Conservation (phyloP, 2,797 vertebrate genomes). For the Gymnocypris eckloni region DNA sequence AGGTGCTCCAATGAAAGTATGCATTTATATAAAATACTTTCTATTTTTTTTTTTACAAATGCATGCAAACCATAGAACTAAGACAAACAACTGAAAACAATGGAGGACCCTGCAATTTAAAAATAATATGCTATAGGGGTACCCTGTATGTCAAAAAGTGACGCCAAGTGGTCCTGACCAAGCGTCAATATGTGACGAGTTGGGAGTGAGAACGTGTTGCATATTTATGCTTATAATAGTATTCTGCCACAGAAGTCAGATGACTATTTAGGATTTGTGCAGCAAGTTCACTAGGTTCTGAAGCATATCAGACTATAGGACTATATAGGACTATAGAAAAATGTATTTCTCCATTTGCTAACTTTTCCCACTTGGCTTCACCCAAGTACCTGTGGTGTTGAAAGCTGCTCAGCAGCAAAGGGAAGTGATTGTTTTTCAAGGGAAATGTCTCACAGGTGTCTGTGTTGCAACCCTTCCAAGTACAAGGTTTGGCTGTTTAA, state of each 20-base stretch:
- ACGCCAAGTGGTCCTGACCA: too few species aligned
- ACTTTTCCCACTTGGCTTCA: slow-evolving; percentile 8
- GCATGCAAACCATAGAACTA: too few species aligned
- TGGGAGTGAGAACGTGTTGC: too few species aligned
- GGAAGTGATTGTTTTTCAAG: slow-evolving; percentile 49
- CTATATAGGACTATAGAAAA: neutral
- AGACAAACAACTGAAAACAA: too few species aligned
- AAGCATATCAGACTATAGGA: neutral
- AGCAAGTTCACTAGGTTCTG: neutral
- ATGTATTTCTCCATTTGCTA: slow-evolving; percentile 4
- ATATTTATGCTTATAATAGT: neutral
- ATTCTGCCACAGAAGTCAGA: neutral
- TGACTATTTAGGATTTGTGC: neutral
- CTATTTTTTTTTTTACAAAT: too few species aligned
- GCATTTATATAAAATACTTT: too few species aligned
- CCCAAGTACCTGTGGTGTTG: slow-evolving; percentile 22
- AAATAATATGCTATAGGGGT: too few species aligned
- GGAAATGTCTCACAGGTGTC: slow-evolving; percentile 45
- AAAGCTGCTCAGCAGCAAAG: slow-evolving; percentile 40
- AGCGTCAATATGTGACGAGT: too few species aligned
- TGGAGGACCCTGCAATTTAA: too few species aligned
- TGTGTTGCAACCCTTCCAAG: slow-evolving; percentile 22
- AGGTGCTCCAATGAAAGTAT: too few species aligned
- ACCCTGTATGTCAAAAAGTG: too few species aligned
- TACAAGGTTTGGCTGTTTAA: slow-evolving; percentile 20